Evolutionary conservation across 1,140 invertebrate genomes (phyloP), one percentile per base, ranked within the genome.

Genomic region (Polypedilum vanderplanki): DNA sequence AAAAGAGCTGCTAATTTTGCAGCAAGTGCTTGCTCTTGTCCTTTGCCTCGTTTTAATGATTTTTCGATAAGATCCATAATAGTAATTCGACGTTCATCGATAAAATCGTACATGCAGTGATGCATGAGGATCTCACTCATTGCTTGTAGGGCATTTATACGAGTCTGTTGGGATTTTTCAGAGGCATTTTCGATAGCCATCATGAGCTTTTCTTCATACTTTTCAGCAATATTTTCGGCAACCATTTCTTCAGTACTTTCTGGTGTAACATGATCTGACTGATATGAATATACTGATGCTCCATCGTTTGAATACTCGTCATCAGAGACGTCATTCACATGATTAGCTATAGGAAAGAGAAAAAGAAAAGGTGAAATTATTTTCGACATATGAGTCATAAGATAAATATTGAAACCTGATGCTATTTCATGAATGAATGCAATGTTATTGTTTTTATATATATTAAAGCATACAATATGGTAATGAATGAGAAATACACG

Each of bases 131-230:
- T 90, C 76, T 88, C 90, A 15, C 87, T 87, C 1, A 97, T 86
- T 1, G 88, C 84, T 74, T 90, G 88, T 24, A 96, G 86, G 74
- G 90, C 92, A 3, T 84, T 84, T 2, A 89, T 88, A 74, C 96
- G 87, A 7, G 90, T 90, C 77, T 94, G 93, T 1, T 90, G 89
- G 76, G 94, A 94, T 79, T 96, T 95, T 77, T 96, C 90, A 2
- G 88, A 89, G 7, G 95, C 84, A 33, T 90, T 91, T 81, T 98
- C 96, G 73, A 98, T 89, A 0, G 90, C 88, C 79, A 96, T 93
- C 22, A 88, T 87, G 17, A 98, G 83, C 83, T 96, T 95, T 74
- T 97, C 94, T 83, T 98, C 95, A 79, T 95, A 91, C 64, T 90
- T 87, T 80, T 97, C 95, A 74, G 78, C 78, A n/a, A 76, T 76